These are phyloP conservation scores for Melolontha melolontha DNA, from an alignment of 2,888 invertebrate genomes.

Conservation along the genomic window DNA sequence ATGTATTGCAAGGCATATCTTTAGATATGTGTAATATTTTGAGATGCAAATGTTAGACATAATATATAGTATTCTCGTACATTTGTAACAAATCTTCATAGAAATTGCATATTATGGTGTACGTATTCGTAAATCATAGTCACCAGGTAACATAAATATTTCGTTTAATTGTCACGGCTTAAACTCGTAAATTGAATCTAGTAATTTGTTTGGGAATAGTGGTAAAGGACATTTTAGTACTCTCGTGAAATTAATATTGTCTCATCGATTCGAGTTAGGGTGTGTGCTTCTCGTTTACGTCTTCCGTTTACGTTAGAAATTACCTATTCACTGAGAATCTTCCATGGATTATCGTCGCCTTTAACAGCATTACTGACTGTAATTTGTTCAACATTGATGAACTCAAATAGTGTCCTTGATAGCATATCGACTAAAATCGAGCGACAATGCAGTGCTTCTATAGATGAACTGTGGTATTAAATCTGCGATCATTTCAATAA, in stretches of 20 bases:
- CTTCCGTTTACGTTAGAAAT: conserved; percentile 2
- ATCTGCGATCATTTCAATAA: too few relatives aligned
- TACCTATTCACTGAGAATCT: conserved; percentile 15
- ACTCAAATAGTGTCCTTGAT: background rate
- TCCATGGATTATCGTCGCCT: background rate
- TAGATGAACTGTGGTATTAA: too few relatives aligned
- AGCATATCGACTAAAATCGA: background rate
- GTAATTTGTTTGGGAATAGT: conserved; percentile 18
- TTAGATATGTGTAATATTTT: too few relatives aligned
- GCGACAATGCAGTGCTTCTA: too few relatives aligned
- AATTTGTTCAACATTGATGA: conserved; percentile 11
- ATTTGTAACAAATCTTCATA: too few relatives aligned
- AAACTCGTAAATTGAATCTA: conserved; percentile 24
- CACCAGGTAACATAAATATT: background rate
- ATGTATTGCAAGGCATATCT: too few relatives aligned
- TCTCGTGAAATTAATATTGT: conserved; percentile 13
- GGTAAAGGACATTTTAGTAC: conserved; percentile 13
- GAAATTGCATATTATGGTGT: too few relatives aligned
- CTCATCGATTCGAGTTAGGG: conserved; percentile 17
- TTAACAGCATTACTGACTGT: conserved; percentile 8
- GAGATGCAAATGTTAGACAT: too few relatives aligned
- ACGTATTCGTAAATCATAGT: background rate
- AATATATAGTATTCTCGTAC: too few relatives aligned
- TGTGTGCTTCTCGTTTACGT: background rate
- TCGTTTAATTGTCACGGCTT: conserved; percentile 13